Conservation (phyloP, 2,888 invertebrate genomes). For the Aproaerema taeniolella region DNA sequence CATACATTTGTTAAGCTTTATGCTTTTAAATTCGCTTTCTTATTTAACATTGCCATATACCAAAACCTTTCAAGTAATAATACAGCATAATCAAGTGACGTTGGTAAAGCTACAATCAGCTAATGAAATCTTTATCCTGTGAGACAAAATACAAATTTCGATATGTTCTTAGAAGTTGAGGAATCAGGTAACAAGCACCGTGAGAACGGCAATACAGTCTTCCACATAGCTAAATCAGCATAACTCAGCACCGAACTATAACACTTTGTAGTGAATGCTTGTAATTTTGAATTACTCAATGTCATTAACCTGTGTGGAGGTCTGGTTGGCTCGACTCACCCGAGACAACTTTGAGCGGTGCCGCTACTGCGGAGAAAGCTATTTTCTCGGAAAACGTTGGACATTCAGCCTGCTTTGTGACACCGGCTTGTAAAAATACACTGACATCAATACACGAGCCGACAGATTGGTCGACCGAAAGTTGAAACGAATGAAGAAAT, state of each 20-base stretch:
- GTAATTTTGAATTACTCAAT: too few relatives aligned
- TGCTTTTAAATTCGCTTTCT: too few relatives aligned
- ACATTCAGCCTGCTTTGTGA: conserved; percentile 9
- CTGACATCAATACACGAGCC: conserved; percentile 6
- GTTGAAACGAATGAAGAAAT: too few relatives aligned
- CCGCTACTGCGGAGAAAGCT: conserved; percentile 59
- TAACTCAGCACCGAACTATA: background rate
- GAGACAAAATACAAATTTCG: background rate
- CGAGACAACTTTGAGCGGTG: conserved; percentile 43
- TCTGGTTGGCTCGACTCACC: conserved; percentile 35
- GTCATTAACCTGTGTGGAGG: conserved; percentile 17
- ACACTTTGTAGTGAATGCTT: conserved; percentile 2
- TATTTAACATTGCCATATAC: too few relatives aligned
- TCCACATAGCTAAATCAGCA: conserved; percentile 5
- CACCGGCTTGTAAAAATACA: conserved; percentile 10
- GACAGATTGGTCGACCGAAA: too few relatives aligned
- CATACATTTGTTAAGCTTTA: too few relatives aligned
- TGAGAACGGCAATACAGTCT: background rate
- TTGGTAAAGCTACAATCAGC: too few relatives aligned
- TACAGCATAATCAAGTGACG: too few relatives aligned
- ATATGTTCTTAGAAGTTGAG: background rate
- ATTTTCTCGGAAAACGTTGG: conserved; percentile 44
- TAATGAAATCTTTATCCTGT: too few relatives aligned
- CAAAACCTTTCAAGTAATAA: too few relatives aligned
- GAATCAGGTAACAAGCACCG: background rate